Evolutionary conservation across 35 echinoderm and acorn worm genomes (phyloP).

Genomic region (Ptychodera flava): DNA sequence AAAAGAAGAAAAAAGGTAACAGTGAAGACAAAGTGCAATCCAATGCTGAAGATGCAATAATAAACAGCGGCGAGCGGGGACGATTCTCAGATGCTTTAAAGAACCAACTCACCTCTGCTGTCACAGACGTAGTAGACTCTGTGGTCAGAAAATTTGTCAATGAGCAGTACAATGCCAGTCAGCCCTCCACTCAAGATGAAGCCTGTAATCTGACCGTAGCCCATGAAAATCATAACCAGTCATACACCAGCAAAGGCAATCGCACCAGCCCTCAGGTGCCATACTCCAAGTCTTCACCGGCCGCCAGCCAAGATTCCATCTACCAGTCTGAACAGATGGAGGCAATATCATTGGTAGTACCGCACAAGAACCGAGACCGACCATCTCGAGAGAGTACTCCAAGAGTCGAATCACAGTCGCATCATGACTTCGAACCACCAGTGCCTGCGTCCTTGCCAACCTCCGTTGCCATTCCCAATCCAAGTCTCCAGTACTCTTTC

Average conservation of each 20-base stretch:
- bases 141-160: constrained; percentile 3
- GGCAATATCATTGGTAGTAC: constrained; percentile 83
- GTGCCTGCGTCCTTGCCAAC: constrained; percentile 64
- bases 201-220: background rate
- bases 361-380: constrained; percentile 44
- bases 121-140: constrained; percentile 4
- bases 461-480: constrained; percentile 93
- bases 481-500: constrained; percentile 80
- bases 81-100: constrained; percentile 16
- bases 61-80: background rate
- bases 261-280: background rate
- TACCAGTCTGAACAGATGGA: constrained; percentile 70
- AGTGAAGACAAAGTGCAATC: background rate
- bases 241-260: background rate
- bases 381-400: background rate
- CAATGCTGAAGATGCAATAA: constrained; percentile 5
- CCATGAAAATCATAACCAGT: background rate
- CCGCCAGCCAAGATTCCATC: background rate
- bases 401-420: background rate
- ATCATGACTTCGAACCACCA: constrained; percentile 15
- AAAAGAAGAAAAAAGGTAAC: background rate
- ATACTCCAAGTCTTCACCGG: background rate
- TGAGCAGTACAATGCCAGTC: background rate
- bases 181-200: background rate
- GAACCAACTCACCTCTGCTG: constrained; percentile 11